Base-by-base conservation (phyloP, 2,113 vertebrate genomes). In the Thalassoma bifasciatum region DNA sequence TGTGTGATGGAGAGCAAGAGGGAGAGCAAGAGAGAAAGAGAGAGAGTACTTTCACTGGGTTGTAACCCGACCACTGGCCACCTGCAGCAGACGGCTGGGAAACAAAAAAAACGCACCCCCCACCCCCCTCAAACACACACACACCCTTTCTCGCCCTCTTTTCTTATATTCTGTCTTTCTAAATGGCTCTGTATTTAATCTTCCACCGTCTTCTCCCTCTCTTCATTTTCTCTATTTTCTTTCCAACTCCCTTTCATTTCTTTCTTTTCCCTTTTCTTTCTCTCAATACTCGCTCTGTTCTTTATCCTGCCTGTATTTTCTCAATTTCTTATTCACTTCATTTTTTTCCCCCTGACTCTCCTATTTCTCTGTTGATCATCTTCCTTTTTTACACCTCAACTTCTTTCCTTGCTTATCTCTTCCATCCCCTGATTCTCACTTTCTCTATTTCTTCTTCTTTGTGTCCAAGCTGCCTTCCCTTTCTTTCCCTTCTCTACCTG, bases 41-140 rank as follows among this genome's bases (percentile, higher is more conserved):
- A 30, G 30, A 30, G 30, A 30, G 30, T 30, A 75, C 76, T 89
- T 88, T 92, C 83, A 82, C 76, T 81, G 61, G 42, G 72, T 71
- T 88, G 92, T 90, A 94, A 94, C 57, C 57, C 30, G 87, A 94
- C 78, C 84, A 79, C 81, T 23, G 77, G 83, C 92, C 94, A 94
- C 93, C 93, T 94, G 92, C 92, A 93, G 84, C 66, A 81, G 52
- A 63, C 52, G 71, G 76, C 81, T 85, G 77, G 71, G 74, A 89
- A 80, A 80, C 78, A 36, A 82, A 65, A 21, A 67, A 79, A 34
- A 36, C 53, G 3, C 5, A 4, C 14, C 14, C 8, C 13, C 10
- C 38, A 40, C 42, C 13, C 50, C 5, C 51, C 2, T 57, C 44
- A 61, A n/a, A n/a, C n/a, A n/a, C n/a, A n/a, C n/a, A n/a, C n/a